Percentiles rank a stretch among this genome's conserved stretches.
These are phyloP conservation scores for Edolisoma coerulescens DNA, from an alignment of 2,113 vertebrate genomes.

Conservation along the genomic window DNA sequence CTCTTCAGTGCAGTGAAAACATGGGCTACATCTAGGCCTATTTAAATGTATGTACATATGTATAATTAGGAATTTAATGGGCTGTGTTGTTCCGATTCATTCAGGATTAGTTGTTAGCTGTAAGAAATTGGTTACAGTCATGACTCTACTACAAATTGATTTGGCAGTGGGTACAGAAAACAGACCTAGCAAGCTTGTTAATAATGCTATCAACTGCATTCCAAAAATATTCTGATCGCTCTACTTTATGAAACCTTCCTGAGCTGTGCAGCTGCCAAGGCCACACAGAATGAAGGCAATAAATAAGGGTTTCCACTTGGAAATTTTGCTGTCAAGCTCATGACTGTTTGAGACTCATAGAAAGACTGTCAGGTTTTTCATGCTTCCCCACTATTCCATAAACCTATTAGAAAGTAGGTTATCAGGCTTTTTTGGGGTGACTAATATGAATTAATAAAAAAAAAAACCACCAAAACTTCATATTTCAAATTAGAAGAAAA, in stretches of 20 bases:
- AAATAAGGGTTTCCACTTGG: background rate
- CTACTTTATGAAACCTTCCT: background rate
- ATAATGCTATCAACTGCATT: slow-evolving; percentile 19
- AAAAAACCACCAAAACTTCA: background rate
- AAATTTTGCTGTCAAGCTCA: background rate
- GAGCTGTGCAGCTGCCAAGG: slow-evolving; percentile 4
- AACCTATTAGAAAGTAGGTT: background rate
- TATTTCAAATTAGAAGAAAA: background rate
- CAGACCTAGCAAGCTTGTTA: background rate
- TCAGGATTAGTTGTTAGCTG: slow-evolving; percentile 65
- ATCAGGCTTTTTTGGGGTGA: background rate
- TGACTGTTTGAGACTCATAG: background rate
- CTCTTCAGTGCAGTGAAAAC: slow-evolving; percentile 48
- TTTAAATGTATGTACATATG: slow-evolving; percentile 56
- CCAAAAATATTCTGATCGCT: background rate
- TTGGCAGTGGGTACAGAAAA: slow-evolving; percentile 50
- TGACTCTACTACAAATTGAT: slow-evolving; percentile 22
- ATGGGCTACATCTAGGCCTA: background rate
- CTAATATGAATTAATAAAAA: background rate
- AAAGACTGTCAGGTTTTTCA: background rate
- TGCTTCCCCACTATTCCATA: background rate
- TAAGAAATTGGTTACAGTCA: slow-evolving; percentile 57
- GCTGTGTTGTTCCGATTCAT: slow-evolving; percentile 55
- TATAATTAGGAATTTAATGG: slow-evolving; percentile 63
- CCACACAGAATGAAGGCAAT: background rate